Evolutionary conservation across 1,140 invertebrate genomes (phyloP).

Genomic region (Carposina sasakii): DNA sequence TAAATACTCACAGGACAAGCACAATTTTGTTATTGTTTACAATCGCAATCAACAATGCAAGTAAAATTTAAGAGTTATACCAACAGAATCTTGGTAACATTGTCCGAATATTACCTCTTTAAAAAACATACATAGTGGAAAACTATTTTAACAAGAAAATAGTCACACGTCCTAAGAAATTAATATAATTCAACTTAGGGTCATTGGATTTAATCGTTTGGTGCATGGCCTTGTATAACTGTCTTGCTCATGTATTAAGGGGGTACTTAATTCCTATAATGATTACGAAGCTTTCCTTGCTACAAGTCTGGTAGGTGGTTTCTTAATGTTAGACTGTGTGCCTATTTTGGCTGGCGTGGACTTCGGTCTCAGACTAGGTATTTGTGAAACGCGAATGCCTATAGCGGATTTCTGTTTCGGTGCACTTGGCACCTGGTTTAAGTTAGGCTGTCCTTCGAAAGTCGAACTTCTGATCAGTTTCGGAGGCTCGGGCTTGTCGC

Average conservation of each 20-base stretch:
- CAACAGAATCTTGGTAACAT: too few relatives aligned
- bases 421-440: slow-evolving; percentile 35
- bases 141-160: neutral
- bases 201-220: neutral
- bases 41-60: too few relatives aligned
- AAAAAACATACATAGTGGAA: neutral
- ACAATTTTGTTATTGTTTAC: too few relatives aligned
- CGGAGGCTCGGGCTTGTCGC: slow-evolving; percentile 54
- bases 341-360: slow-evolving; percentile 25
- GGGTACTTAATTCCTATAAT: too few relatives aligned
- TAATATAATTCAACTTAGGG: neutral
- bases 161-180: neutral
- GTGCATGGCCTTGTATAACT: neutral
- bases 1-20: too few relatives aligned
- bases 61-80: too few relatives aligned
- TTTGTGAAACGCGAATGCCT: slow-evolving; percentile 59
- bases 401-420: slow-evolving; percentile 67
- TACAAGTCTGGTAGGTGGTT: slow-evolving; percentile 38
- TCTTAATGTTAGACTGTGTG: slow-evolving; percentile 24
- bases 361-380: slow-evolving; percentile 49
- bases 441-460: slow-evolving; percentile 77
- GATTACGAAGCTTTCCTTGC: slow-evolving; percentile 41
- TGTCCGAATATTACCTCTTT: too few relatives aligned
- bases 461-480: slow-evolving; percentile 80
- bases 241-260: slow-evolving; percentile 37